Percentiles rank a stretch among this genome's conserved stretches.
Evolutionary conservation across 2,888 invertebrate species (phyloP).

Genomic region (Trachelus troglodyta): DNA sequence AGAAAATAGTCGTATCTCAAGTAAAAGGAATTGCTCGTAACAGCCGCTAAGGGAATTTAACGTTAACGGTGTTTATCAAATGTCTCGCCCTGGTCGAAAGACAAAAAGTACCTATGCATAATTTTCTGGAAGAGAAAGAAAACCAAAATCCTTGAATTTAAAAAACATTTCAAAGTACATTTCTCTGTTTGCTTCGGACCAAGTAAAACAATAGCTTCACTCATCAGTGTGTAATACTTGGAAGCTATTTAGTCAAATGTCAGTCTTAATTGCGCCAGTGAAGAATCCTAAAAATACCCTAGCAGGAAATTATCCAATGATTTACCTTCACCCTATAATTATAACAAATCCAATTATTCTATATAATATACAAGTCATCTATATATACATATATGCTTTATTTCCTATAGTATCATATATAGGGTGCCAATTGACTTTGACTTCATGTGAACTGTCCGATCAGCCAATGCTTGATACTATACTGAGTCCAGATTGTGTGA

Average conservation of each 20-base stretch:
- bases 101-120: neutral
- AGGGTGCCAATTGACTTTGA: slow-evolving; percentile 40
- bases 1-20: neutral
- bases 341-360: neutral
- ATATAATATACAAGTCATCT: neutral
- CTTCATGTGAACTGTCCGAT: slow-evolving; percentile 34
- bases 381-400: neutral
- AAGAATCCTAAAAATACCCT: neutral
- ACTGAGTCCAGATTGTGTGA: slow-evolving; percentile 11
- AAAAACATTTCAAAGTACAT: neutral
- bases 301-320: neutral
- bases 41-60: neutral
- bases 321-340: neutral
- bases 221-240: neutral
- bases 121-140: neutral
- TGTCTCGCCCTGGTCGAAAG: neutral
- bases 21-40: neutral
- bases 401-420: neutral
- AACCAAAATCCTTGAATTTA: neutral
- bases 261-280: neutral
- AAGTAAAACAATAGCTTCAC: neutral
- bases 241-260: neutral
- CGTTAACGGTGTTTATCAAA: neutral
- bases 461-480: neutral
- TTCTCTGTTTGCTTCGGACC: neutral